Base-by-base conservation (phyloP, 1,140 invertebrate species). In the Dysdera silvatica region DNA sequence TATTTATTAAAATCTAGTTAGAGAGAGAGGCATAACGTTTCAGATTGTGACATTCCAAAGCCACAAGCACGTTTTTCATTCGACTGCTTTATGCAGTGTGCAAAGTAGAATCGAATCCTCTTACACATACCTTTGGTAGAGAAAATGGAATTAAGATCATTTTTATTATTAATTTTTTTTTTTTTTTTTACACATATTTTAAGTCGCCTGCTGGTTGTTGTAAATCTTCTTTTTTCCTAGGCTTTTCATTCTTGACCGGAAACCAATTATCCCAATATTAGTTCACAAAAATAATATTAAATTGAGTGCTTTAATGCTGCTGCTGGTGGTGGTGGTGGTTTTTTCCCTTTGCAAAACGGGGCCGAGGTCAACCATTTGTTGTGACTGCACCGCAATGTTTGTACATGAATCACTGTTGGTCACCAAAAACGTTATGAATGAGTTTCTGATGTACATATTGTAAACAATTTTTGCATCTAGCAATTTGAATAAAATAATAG, bases 341-440 rank as follows among this genome's bases (percentile, higher is more conserved):
- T 56, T 47, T 35, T 48, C 26, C 45, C 10, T 37, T 45, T 32
- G n/a, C 49, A 54, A 33, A 49, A 23, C 35, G 55, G 49, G 49
- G 37, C 26, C 24, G 35, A 53, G 35, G 51, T 56, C 43, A 48
- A 56, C 52, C 61, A 63, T 56, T 49, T 63, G 61, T 63, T 63
- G 29, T 54, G n/a, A 52, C 12, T 40, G 47, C 49, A 20, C 49
- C 53, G 56, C 51, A 56, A 41, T 26, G 47, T 63, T n/a, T 63
- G 61, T 63, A 63, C 43, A 63, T 56, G 47, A 47, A 12, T 61
- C 23, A n/a, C 40, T 55, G 31, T 63, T 56, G n/a, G n/a, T n/a
- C n/a, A n/a, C n/a, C n/a, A 37, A 48, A 45, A 47, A 43, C 51
- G 32, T 31, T n/a, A 55, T 49, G 53, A 20, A 28, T 48, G 43